These are phyloP conservation scores for Temnothorax ravouxi DNA, from an alignment of 2,888 invertebrate species.

Conservation along the genomic window DNA sequence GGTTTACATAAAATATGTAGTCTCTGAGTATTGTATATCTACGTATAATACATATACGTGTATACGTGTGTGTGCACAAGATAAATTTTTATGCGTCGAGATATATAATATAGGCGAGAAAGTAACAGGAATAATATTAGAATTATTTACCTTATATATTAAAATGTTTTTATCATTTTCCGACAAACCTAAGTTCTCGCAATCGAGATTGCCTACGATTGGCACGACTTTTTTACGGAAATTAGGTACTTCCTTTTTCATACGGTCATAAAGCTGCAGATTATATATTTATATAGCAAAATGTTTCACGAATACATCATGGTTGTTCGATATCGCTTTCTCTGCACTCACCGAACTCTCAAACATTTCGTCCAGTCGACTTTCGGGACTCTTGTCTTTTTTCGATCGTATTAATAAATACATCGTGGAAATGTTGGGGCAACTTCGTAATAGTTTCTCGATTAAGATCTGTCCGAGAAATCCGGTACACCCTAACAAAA, in stretches of 20 bases:
- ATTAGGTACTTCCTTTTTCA: constrained; percentile 87
- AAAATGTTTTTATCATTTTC: constrained; percentile 87
- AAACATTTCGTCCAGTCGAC: constrained; percentile 88
- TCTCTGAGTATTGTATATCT: not conserved
- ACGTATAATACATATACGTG: too few relatives aligned
- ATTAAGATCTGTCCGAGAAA: constrained; percentile 88
- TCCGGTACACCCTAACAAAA: constrained; percentile 84
- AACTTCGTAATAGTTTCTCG: constrained; percentile 89
- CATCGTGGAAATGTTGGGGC: constrained; percentile 87
- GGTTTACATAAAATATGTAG: not conserved
- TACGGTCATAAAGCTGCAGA: constrained; percentile 87
- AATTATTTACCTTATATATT: constrained; percentile 87
- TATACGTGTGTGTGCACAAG: too few relatives aligned
- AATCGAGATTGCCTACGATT: constrained; percentile 88
- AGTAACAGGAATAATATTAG: not conserved
- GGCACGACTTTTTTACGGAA: constrained; percentile 88
- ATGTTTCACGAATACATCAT: not conserved
- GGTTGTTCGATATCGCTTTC: not conserved
- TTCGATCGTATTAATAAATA: constrained; percentile 88
- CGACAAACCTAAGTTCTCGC: constrained; percentile 87
- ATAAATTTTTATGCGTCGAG: too few relatives aligned
- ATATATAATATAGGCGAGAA: too few relatives aligned
- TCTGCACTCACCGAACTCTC: constrained; percentile 88
- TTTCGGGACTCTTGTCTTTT: constrained; percentile 88
- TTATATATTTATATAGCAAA: not conserved